Conservation (phyloP, 92 coral and sea anemone species). For the Siderastrea radians region DNA sequence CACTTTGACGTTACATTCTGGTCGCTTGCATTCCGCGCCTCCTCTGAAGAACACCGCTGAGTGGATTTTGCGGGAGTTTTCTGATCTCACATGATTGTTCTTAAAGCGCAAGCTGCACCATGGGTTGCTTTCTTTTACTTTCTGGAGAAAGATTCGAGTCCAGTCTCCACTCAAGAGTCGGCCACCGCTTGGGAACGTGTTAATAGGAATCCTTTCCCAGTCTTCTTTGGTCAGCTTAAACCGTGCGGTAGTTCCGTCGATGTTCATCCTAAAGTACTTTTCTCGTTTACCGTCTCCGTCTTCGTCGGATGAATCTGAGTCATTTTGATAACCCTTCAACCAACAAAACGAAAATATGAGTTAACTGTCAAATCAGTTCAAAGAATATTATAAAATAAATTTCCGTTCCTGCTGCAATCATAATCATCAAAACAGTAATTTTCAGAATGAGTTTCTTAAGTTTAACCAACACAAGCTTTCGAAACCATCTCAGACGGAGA, state of each 20-base stretch:
- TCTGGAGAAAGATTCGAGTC: constrained; percentile 44
- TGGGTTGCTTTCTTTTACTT: constrained; percentile 55
- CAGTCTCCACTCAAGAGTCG: constrained; percentile 53
- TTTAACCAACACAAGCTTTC: no score
- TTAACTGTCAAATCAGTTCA: no score
- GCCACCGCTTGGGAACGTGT: constrained; percentile 54
- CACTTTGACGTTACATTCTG: constrained; percentile 48
- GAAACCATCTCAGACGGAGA: no score
- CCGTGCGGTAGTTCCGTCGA: constrained; percentile 40
- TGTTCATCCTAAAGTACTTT: constrained; percentile 36
- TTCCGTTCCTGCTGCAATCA: no score
- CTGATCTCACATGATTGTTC: constrained; percentile 56
- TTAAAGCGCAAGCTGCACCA: constrained; percentile 57
- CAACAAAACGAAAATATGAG: no score
- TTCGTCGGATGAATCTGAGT: constrained; percentile 40
- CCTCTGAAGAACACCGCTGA: constrained; percentile 59
- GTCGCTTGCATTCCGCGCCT: constrained; percentile 57
- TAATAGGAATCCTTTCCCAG: constrained; percentile 44
- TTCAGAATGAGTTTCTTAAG: no score
- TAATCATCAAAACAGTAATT: no score
- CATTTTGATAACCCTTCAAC: constrained; percentile 16
- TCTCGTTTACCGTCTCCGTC: constrained; percentile 20
- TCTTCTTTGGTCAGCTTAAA: constrained; percentile 37
- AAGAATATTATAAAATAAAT: no score
- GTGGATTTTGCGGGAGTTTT: constrained; percentile 49